Conservation (phyloP, 2,797 vertebrate species). For the Chelmon rostratus region DNA sequence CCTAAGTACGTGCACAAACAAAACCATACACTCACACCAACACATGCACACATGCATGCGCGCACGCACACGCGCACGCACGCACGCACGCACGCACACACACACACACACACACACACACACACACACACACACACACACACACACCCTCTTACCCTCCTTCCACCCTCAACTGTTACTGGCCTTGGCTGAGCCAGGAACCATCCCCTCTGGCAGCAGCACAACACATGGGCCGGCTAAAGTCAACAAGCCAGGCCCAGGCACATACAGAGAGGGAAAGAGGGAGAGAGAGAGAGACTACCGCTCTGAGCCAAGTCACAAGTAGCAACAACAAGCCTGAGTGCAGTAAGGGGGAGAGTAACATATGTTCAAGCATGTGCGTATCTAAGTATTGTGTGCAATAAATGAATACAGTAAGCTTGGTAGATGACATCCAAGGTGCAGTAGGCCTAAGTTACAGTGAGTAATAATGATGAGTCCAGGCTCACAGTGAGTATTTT, state of each 20-base stretch:
- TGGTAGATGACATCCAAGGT: constrained; percentile 9
- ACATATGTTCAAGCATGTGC: not conserved
- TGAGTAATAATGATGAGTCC: not conserved
- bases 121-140: constrained; percentile 37
- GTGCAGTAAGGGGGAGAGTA: constrained; percentile 7
- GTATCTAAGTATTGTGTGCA: constrained; percentile 12
- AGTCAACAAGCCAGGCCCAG: constrained; percentile 82
- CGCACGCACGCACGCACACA: constrained; percentile 45
- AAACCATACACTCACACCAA: constrained; percentile 53
- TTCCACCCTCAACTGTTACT: constrained; percentile 66
- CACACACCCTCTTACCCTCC: constrained; percentile 54
- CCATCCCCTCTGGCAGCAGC: constrained; percentile 73
- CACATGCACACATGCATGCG: constrained; percentile 38
- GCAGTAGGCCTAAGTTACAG: constrained; percentile 1
- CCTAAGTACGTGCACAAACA: constrained; percentile 53
- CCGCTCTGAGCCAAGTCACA: constrained; percentile 54
- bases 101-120: constrained; percentile 58
- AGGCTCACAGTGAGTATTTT: constrained; percentile 8
- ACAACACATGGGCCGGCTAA: constrained; percentile 78
- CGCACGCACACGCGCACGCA: constrained; percentile 19
- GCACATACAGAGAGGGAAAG: constrained; percentile 59
- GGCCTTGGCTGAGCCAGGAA: constrained; percentile 65
- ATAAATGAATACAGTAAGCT: not conserved
- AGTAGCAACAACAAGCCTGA: constrained; percentile 63
- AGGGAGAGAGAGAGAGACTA: constrained; percentile 7